Conservation (phyloP, 2,113 vertebrate genomes). For the Apodemus sylvaticus region DNA sequence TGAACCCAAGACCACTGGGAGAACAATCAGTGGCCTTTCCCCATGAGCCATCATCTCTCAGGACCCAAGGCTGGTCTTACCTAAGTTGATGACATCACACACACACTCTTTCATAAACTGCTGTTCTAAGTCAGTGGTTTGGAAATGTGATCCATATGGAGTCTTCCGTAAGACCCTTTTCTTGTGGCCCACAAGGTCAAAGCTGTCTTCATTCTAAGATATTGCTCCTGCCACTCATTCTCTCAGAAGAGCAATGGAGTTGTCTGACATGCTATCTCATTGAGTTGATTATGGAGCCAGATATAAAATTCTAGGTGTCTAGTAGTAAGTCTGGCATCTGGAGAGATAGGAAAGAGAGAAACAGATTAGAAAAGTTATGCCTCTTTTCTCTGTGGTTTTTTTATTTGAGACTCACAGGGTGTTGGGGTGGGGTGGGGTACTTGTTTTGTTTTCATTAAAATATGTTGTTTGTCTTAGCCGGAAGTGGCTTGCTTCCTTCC, state of each 20-base stretch:
- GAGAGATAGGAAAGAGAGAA: background rate
- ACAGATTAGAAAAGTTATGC: background rate
- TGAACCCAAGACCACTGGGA: background rate
- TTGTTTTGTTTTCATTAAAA: background rate
- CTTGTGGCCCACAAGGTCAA: background rate
- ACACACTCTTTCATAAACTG: background rate
- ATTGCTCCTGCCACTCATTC: background rate
- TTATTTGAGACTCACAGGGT: background rate
- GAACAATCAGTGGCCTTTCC: background rate
- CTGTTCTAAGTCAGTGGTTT: background rate
- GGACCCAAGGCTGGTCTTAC: background rate
- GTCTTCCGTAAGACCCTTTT: background rate
- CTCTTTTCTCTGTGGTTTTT: background rate
- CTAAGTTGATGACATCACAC: background rate
- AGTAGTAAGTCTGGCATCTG: background rate
- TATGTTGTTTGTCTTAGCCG: background rate
- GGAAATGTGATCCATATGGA: background rate
- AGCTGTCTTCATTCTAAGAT: background rate
- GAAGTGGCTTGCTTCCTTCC: background rate
- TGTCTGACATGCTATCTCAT: background rate
- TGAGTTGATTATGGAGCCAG: background rate
- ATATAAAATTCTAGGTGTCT: background rate
- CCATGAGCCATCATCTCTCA: too few relatives aligned
- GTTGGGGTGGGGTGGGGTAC: background rate
- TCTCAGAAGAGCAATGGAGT: background rate